These are phyloP conservation scores for Dromius quadrimaculatus DNA, from an alignment of 2,888 invertebrate species.

Conservation along the genomic window DNA sequence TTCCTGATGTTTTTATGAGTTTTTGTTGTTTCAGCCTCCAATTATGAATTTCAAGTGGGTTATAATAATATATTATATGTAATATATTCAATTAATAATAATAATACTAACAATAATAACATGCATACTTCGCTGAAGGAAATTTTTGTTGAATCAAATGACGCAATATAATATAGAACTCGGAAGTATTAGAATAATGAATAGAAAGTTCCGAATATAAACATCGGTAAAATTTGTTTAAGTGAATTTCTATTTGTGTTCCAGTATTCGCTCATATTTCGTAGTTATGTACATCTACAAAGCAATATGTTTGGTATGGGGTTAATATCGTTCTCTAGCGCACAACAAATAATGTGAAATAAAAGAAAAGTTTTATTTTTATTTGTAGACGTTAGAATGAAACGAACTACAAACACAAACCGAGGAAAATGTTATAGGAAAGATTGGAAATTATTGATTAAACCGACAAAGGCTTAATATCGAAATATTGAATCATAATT, in stretches of 20 bases:
- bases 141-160: no score
- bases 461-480: constrained; percentile 2
- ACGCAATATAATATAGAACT: no score
- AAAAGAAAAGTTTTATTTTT: constrained; percentile 31
- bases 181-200: no score
- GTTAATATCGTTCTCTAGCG: constrained; percentile 20
- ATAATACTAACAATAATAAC: no score
- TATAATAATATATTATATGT: no score
- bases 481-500: constrained; percentile 13
- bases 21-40: no score
- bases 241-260: background rate
- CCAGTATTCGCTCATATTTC: background rate
- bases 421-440: constrained; percentile 17
- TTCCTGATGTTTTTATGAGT: no score
- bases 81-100: no score
- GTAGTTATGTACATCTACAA: background rate
- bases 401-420: constrained; percentile 11
- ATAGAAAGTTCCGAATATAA: background rate
- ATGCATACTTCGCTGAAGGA: no score
- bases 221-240: background rate
- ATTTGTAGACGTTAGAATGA: constrained; percentile 10
- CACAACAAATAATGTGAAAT: constrained; percentile 29
- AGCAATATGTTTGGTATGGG: constrained; percentile 23
- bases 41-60: no score
- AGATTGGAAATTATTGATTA: constrained; percentile 29